phyloP scores from a whole-genome alignment of 2,888 invertebrate genomes.

The Standfussiana lucernea region DNA sequence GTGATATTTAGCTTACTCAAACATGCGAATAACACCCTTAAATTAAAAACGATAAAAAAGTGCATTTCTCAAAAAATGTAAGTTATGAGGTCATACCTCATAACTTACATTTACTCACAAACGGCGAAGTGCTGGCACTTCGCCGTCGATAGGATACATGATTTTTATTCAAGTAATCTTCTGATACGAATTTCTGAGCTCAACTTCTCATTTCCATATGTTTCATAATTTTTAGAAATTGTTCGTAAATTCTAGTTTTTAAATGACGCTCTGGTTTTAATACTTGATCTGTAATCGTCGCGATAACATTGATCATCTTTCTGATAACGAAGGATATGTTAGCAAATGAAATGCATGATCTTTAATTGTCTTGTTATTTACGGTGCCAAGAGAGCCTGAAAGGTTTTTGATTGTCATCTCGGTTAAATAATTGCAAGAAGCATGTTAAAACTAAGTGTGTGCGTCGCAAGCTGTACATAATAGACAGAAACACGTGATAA shows the following conservation, averaged over 20 bases:
- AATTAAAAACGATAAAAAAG: too few species aligned
- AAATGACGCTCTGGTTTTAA: conserved; percentile 10
- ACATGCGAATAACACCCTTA: too few species aligned
- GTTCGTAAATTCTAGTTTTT: background rate
- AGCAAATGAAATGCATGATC: background rate
- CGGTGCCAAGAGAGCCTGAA: conserved; percentile 6
- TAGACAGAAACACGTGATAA: background rate
- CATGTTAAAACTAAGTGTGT: background rate
- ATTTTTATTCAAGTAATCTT: too few species aligned
- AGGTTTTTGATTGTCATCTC: background rate
- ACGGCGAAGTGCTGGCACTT: too few species aligned
- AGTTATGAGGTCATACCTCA: too few species aligned
- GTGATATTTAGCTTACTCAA: too few species aligned
- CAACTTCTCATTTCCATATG: background rate
- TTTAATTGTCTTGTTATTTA: background rate
- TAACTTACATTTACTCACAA: too few species aligned
- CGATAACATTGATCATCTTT: background rate
- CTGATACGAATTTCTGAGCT: background rate
- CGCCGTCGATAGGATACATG: too few species aligned
- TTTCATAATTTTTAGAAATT: background rate
- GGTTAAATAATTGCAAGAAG: background rate
- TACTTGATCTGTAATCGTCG: conserved; percentile 25
- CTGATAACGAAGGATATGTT: background rate
- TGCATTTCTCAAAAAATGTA: too few species aligned
- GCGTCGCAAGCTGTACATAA: background rate